Conservation (phyloP, 2,797 vertebrate species). For the Pseudomugil gertrudae region DNA sequence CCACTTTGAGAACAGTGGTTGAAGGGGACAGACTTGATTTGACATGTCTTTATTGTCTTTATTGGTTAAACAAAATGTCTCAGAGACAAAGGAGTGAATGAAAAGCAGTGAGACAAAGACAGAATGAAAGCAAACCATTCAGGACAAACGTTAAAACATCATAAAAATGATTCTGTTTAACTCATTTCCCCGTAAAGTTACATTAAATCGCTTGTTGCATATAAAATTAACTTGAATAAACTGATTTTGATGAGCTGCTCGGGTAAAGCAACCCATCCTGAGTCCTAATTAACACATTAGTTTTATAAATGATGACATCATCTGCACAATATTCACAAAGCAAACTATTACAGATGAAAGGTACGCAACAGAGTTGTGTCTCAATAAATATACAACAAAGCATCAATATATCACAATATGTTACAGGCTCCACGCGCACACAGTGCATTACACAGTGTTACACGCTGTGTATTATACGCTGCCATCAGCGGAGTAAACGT, state of each 20-base stretch:
- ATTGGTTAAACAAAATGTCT: slow-evolving; percentile 34
- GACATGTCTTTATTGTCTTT: slow-evolving; percentile 28
- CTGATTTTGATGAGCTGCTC: no score
- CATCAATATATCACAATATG: slow-evolving; percentile 19
- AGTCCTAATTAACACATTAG: neutral
- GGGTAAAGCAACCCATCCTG: neutral
- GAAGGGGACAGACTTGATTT: neutral
- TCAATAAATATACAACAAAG: slow-evolving; percentile 6
- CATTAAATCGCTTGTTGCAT: no score
- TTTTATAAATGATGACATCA: neutral
- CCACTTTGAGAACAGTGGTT: no score
- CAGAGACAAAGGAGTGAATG: neutral
- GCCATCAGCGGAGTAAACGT: slow-evolving; percentile 16
- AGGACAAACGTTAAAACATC: neutral
- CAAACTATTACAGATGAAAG: neutral
- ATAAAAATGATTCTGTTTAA: no score
- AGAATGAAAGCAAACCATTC: neutral
- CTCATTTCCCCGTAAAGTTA: no score
- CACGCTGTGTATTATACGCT: no score
- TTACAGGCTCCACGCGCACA: slow-evolving; percentile 16
- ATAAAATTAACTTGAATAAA: no score
- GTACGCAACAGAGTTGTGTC: neutral
- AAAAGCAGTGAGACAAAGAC: neutral
- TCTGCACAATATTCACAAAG: neutral
- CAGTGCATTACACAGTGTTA: neutral